Percentiles rank a stretch among this genome's conserved stretches.
Conservation (phyloP, 2,888 invertebrate species). For the Deroplatys truncata region DNA sequence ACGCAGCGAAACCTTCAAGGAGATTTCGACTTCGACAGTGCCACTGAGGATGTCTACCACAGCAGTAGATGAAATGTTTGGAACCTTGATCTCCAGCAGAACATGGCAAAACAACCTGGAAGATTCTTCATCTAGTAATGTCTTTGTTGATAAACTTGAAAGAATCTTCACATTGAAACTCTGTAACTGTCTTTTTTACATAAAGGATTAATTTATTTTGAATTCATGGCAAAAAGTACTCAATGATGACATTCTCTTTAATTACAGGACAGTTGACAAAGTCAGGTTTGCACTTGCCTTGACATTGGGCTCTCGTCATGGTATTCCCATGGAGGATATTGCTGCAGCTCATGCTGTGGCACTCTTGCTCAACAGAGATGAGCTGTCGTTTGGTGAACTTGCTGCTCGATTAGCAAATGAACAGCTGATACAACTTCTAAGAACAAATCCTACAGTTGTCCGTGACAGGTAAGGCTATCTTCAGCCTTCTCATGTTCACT, state of each 20-base stretch:
- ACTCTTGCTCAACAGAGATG: constrained; percentile 32
- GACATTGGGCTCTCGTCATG: constrained; percentile 45
- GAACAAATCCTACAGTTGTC: constrained; percentile 24
- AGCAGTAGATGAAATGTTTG: no score
- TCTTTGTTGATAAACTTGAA: no score
- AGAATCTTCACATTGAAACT: no score
- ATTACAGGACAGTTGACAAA: constrained; percentile 43
- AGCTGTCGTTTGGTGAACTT: constrained; percentile 16
- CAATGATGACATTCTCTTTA: background rate
- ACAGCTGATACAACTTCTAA: constrained; percentile 30
- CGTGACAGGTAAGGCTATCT: constrained; percentile 27
- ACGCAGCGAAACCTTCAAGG: no score
- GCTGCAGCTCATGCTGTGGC: constrained; percentile 34
- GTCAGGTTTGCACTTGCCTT: constrained; percentile 44
- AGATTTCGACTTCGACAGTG: no score
- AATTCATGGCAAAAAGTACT: background rate
- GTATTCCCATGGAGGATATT: constrained; percentile 45
- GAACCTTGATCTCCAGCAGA: no score
- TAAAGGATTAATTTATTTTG: no score
- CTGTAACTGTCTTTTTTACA: no score
- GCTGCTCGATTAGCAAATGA: constrained; percentile 26
- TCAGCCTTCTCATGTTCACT: background rate
- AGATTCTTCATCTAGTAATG: no score
- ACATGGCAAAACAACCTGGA: no score
- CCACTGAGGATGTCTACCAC: no score